Percentiles rank a stretch among this genome's conserved stretches.
phyloP scores from a whole-genome alignment of 2,888 invertebrate species.

The Cephus spinipes region DNA sequence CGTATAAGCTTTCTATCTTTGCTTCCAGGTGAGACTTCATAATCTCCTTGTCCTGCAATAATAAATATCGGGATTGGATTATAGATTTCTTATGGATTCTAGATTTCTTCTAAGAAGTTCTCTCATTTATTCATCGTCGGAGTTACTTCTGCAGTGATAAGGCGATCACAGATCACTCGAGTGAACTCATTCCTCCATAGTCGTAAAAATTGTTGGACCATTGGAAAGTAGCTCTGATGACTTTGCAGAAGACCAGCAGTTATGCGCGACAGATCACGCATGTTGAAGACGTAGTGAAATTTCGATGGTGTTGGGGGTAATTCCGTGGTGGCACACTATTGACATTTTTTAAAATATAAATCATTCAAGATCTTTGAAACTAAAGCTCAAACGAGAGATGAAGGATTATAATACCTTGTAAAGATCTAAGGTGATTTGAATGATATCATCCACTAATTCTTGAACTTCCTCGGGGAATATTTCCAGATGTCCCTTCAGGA shows the following conservation, averaged over 20 bases:
- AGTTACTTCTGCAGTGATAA: constrained; percentile 75
- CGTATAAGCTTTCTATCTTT: constrained; percentile 72
- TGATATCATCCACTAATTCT: constrained; percentile 74
- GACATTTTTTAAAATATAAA: constrained; percentile 12
- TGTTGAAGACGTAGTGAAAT: constrained; percentile 95
- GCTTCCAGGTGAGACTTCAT: constrained; percentile 73
- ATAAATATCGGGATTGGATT: constrained; percentile 12
- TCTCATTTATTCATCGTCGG: not conserved
- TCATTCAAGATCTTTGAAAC: not conserved
- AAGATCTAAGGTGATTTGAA: constrained; percentile 83
- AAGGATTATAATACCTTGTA: constrained; percentile 74
- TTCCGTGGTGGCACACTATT: constrained; percentile 77
- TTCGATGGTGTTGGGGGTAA: constrained; percentile 92
- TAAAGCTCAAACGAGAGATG: not conserved
- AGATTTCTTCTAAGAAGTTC: not conserved
- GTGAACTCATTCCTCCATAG: constrained; percentile 94
- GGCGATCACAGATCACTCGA: constrained; percentile 87
- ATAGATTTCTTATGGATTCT: not conserved
- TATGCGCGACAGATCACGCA: constrained; percentile 89
- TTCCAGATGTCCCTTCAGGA: constrained; percentile 81
- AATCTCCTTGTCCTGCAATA: constrained; percentile 73
- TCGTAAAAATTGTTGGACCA: constrained; percentile 78
- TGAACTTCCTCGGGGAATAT: constrained; percentile 77
- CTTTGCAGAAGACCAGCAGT: constrained; percentile 85
- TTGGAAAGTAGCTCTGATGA: constrained; percentile 77